Evolutionary conservation across 2,888 invertebrate genomes (phyloP), one percentile per base, ranked within the genome.

Genomic region (Arenicola marina): DNA sequence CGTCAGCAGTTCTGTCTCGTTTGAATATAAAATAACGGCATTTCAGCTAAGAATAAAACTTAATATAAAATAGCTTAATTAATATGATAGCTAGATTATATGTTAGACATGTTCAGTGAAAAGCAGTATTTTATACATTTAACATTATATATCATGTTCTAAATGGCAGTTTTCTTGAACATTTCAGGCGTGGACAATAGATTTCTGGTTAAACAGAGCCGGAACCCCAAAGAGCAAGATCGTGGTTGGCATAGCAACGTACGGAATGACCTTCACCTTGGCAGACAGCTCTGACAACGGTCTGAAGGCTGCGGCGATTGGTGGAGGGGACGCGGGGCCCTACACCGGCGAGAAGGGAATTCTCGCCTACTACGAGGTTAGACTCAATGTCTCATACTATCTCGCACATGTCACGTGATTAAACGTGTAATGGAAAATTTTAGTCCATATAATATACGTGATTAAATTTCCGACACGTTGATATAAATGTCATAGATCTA

Each of bases 311-410:
- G 90, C 94, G 0, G 93, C 94, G 1, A 91, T 90, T 46, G 93
- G 92, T 33, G 95, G 94, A 58, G 95, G 95, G 59, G 86, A 87
- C 51, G 86, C 91, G 0, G 95, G 95, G 56, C 91, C 91, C 74
- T 96, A 90, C 84, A 96, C 95, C 1, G 90, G 91, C 70, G 96
- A 97, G 84, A 90, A 93, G 4, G 97, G 97, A 21, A 95, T 96
- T 83, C 89, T 95, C 84, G 92, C 95, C 2, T 96, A 94, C 84
- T 97, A 95, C 79, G 97, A 97, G 87, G 88, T 87, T 78, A 63
- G 45, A n/a, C n/a, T n/a, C n/a, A n/a, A n/a, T n/a, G n/a, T n/a
- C n/a, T 45, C 31, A 11, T 53, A 31, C 11, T 38, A 11, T 38
- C 11, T 15, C 43, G 18, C 18, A 38, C 11, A 11, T 15, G 15